Percentiles rank a stretch among this genome's conserved stretches.
These are phyloP conservation scores for Adelosebastes latens DNA, from an alignment of 2,797 vertebrate genomes.

Conservation along the genomic window DNA sequence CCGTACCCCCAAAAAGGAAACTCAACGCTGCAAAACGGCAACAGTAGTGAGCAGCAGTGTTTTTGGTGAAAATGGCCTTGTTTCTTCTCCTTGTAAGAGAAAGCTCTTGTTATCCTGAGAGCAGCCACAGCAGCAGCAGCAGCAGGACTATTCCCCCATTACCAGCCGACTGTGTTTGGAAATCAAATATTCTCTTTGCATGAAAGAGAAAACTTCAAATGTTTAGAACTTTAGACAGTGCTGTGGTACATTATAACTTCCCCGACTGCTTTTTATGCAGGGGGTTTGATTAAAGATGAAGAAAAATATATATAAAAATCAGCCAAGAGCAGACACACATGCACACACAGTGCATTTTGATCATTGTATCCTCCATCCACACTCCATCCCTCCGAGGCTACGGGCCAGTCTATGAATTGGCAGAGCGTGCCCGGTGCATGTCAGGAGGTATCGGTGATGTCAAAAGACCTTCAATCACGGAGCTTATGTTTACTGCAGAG, in stretches of 20 bases:
- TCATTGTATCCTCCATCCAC: background rate
- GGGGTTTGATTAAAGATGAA: slow-evolving; percentile 35
- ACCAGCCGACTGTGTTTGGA: slow-evolving; percentile 41
- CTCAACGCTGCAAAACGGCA: slow-evolving; percentile 1
- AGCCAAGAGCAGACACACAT: background rate
- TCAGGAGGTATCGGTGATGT: slow-evolving; percentile 40
- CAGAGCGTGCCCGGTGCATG: slow-evolving; percentile 13
- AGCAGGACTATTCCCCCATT: slow-evolving; percentile 32
- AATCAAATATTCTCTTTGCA: slow-evolving; percentile 69
- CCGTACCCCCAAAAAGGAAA: background rate
- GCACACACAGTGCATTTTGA: background rate
- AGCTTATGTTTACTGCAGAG: slow-evolving; percentile 42
- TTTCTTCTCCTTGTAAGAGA: slow-evolving; percentile 15
- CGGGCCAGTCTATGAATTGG: slow-evolving; percentile 9
- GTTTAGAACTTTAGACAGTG: slow-evolving; percentile 38
- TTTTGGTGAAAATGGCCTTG: slow-evolving; percentile 11
- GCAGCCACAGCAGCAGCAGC: background rate
- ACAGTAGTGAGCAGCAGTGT: background rate
- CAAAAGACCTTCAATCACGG: slow-evolving; percentile 36
- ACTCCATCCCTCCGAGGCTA: background rate
- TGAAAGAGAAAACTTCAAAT: slow-evolving; percentile 43
- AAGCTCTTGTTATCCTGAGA: slow-evolving; percentile 36
- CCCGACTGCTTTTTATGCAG: slow-evolving; percentile 16
- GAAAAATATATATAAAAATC: background rate
- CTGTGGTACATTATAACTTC: slow-evolving; percentile 23